phyloP scores from a whole-genome alignment of 1,140 invertebrate species.

The Drosophila jambulina region DNA sequence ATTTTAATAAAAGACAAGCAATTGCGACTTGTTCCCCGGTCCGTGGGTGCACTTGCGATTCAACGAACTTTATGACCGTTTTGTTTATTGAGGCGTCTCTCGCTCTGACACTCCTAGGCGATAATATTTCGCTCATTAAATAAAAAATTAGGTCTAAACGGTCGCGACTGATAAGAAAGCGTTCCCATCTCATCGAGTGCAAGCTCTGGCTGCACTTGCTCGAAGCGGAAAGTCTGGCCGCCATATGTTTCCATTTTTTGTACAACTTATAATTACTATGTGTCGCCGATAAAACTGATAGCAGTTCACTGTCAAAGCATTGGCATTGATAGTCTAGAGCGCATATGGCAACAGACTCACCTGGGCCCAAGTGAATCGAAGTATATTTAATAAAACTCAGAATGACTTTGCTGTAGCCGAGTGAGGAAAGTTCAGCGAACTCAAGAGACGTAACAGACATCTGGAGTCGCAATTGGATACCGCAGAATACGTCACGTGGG shows the following conservation, averaged over 20 bases:
- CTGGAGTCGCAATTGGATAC: neutral
- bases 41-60: constrained; percentile 8
- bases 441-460: neutral
- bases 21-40: constrained; percentile 10
- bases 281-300: constrained; percentile 19
- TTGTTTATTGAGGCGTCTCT: constrained; percentile 20
- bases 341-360: constrained; percentile 18
- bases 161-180: constrained; percentile 37
- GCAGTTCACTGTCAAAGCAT: constrained; percentile 16
- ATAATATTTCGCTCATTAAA: constrained; percentile 35
- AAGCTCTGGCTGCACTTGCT: constrained; percentile 36
- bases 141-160: constrained; percentile 57
- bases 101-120: neutral
- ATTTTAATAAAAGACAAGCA: constrained; percentile 36
- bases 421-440: constrained; percentile 11
- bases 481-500: neutral
- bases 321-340: constrained; percentile 22
- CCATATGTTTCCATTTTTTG: constrained; percentile 12
- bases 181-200: constrained; percentile 20
- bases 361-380: neutral
- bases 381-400: constrained; percentile 2
- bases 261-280: constrained; percentile 13
- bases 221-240: neutral
- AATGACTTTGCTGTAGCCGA: constrained; percentile 11
- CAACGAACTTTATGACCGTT: constrained; percentile 35